Base-by-base conservation (phyloP, 2,888 invertebrate genomes). In the Nebria salina region DNA sequence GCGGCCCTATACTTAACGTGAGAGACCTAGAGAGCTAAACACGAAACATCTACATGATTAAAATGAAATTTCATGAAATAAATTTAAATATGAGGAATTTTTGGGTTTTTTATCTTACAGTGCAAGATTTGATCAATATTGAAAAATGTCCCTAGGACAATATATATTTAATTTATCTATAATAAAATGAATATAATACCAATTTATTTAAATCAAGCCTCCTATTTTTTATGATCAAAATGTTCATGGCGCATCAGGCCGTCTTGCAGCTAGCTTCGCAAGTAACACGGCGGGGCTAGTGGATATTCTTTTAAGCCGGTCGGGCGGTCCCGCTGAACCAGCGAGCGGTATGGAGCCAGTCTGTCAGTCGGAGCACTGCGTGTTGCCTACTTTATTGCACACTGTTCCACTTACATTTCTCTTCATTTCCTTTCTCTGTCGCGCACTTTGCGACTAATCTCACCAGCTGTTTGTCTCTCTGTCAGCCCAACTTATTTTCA, bases 361-460 rank as follows among this genome's bases (percentile, higher is more conserved):
- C 20, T 75, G 75, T 65, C 75, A 75, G 75, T 9, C 20, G 11
- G 25, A 20, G 75, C 81, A 15, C 81, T 68, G 81, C 75, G 72
- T 81, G 81, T 81, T 72, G 65, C 81, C 73, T 81, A 64, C 81
- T 81, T 81, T 81, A 81, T 81, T 81, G 75, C 79, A 72, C 75
- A 20, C 43, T 75, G 75, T 75, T 75, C 81, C 76, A 81, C 81
- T 81, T 81, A 81, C 81, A 81, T 81, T 81, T 81, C 81, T 81
- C 81, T 81, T 81, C 81, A 81, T 81, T 81, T 81, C 81, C 81
- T 81, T 81, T 81, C 81, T 81, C 76, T 81, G 81, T 81, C 81
- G 42, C 81, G 70, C 81, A 81, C 81, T 81, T 81, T 81, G 81
- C 75, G 81, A 81, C 81, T 81, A 81, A 81, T 81, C 81, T 81